Evolutionary conservation across 2,888 invertebrate species (phyloP), one percentile per base, ranked within the genome.

Genomic region (Callosobruchus maculatus): DNA sequence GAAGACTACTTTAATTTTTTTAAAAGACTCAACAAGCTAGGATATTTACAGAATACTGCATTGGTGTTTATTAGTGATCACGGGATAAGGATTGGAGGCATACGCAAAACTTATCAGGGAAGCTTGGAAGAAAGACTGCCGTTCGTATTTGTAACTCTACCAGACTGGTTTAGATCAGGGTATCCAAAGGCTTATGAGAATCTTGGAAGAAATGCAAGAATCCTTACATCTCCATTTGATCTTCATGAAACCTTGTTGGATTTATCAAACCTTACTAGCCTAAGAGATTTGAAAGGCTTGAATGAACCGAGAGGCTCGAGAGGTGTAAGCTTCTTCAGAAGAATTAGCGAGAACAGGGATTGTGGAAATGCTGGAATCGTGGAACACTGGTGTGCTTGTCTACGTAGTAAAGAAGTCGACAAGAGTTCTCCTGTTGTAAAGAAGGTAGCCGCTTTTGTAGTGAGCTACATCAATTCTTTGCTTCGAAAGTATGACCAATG

Each of bases 361-460:
- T 98, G 97, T 84, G 88, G 90, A 71, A 88, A 89, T 76, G 97
- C 97, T 0, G 92, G 89, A 0, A 95, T 98, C 75, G 91, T 92
- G 0, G 91, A 93, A 22, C 95, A 96, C 84, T 97, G 94, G 94
- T 97, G 97, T 85, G 94, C 95, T 22, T 97, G 97, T 80, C 93
- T 95, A 82, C 90, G 90, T 74, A 91, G 91, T 72, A 87, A 87
- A 71, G 89, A 90, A 78, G 83, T 95, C 21, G 83, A 89, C 0
- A 86, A 87, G 0, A 88, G 89, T 31, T 90, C 92, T 78, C 80
- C 85, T 0, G 84, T 87, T 13, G 92, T 93, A 0, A 84, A 87
- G 5, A 87, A 90, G 68, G 92, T 92, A 0, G 92, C 93, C 0
- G 83, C 87, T 0, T 90, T 90, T 78, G 86, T 95, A 26, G 89